Base-by-base conservation (phyloP, 2,113 vertebrate genomes). In the Semnopithecus entellus region DNA sequence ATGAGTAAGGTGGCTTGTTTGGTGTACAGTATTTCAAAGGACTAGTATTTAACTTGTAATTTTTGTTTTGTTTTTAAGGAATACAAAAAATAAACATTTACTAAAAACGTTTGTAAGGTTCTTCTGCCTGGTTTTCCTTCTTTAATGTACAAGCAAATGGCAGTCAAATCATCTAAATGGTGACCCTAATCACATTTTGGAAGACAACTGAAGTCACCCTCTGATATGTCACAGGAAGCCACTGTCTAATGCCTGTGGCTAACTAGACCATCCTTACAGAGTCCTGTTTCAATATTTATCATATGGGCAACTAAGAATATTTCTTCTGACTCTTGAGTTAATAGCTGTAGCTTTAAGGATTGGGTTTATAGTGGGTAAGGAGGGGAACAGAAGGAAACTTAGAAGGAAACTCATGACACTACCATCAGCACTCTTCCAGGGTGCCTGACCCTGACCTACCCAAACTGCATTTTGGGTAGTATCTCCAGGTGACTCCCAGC, bases 1-100 rank as follows among this genome's bases (percentile, higher is more conserved):
- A 38, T 99, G 98, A 99, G n/a, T 35, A 0, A 38, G 61, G 22
- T 92, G 52, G 50, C 81, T 93, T 94, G 70, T 61, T 25, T n/a
- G 27, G n/a, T 81, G 14, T 59, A 55, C 25, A 85, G 0, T 93
- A 84, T 80, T 91, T 90, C 80, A 85, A 88, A 87, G n/a, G 38
- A 43, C 82, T 87, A 70, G 6, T 91, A 17, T 84, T 45, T 68
- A 55, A 82, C 32, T 45, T 97, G 50, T 43, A 55, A 25, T 45
- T 35, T 93, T 64, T 78, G n/a, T 89, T 96, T 96, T 72, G 68
- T 96, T 97, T 82, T 96, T 93, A 96, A 97, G 61, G 75, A 92
- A 93, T 80, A 93, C 0, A 70, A 55, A 95, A 91, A 95, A 94
- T 98, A 98, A 94, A 85, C 50, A 72, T 93, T 96, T 94, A 83